Conservation (phyloP, 2,888 invertebrate genomes). For the Perizoma affinitatum region DNA sequence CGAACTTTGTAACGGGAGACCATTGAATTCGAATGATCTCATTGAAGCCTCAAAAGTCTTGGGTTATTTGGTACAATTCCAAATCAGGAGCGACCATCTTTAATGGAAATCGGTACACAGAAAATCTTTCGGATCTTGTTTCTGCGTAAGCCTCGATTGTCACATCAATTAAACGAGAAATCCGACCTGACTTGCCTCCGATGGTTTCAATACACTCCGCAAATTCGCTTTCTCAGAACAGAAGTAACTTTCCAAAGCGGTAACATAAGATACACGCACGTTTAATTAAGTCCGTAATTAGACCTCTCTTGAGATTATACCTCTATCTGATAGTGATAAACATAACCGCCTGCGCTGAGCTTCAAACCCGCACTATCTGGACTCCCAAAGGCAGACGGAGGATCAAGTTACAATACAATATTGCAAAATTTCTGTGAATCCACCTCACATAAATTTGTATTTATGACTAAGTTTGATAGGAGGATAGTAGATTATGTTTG, state of each 20-base stretch:
- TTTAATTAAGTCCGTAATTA: conserved; percentile 37
- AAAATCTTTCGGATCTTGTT: conserved; percentile 11
- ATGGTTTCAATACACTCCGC: conserved; percentile 23
- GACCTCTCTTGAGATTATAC: conserved; percentile 29
- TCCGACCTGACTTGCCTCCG: conserved; percentile 12
- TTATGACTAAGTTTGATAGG: conserved; percentile 2
- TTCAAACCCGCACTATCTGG: not conserved
- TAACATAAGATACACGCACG: conserved; percentile 27
- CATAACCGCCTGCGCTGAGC: not conserved
- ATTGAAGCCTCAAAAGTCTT: conserved; percentile 8
- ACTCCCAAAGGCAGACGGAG: conserved; percentile 6
- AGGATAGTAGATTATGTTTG: not conserved
- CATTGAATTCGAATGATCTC: conserved; percentile 10
- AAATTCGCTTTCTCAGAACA: conserved; percentile 36
- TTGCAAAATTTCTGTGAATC: not conserved
- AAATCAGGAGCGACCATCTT: conserved; percentile 6
- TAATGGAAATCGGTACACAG: conserved; percentile 6
- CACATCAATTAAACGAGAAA: conserved; percentile 24
- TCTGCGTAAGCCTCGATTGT: conserved; percentile 22
- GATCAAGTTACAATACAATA: conserved; percentile 12
- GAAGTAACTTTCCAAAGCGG: conserved; percentile 37
- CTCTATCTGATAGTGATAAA: conserved; percentile 21
- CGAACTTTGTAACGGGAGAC: conserved; percentile 6
- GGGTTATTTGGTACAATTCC: conserved; percentile 8
- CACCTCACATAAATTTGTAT: not conserved